A percentile compares a stretch with the other conserved stretches of the same genome.
These are phyloP conservation scores for Mythimna ferrago DNA, from an alignment of 2,888 invertebrate genomes.

Conservation along the genomic window DNA sequence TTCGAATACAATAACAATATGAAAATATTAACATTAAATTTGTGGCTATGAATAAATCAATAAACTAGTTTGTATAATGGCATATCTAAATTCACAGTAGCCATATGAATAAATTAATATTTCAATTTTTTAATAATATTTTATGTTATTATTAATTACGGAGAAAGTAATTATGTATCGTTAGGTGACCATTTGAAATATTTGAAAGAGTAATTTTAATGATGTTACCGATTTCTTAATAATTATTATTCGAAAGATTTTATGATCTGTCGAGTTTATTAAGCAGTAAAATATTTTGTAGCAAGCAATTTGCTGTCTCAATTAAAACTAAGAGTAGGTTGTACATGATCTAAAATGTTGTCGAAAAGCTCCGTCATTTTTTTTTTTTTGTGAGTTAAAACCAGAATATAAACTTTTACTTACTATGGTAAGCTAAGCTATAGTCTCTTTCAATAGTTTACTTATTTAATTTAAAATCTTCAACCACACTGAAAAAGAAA, in stretches of 20 bases:
- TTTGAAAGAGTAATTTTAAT: constrained; percentile 40
- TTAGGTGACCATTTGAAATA: constrained; percentile 47
- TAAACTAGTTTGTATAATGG: constrained; percentile 71
- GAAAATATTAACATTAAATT: constrained; percentile 72
- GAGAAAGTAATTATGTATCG: constrained; percentile 58
- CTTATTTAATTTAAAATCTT: too few species aligned
- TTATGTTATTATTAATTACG: constrained; percentile 64
- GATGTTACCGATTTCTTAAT: constrained; percentile 18
- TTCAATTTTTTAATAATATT: constrained; percentile 55
- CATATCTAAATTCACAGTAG: constrained; percentile 70
- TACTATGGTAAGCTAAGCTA: too few species aligned
- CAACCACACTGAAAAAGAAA: too few species aligned
- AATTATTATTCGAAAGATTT: constrained; percentile 20
- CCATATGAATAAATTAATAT: constrained; percentile 65
- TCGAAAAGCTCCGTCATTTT: too few species aligned
- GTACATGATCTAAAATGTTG: too few species aligned
- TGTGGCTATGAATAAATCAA: constrained; percentile 73
- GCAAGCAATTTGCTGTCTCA: not conserved
- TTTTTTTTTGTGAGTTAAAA: too few species aligned
- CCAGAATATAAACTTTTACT: too few species aligned
- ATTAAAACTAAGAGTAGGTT: not conserved
- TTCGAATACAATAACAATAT: constrained; percentile 65
- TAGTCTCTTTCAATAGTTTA: too few species aligned
- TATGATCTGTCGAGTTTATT: constrained; percentile 6
- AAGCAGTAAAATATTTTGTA: constrained; percentile 1